Evolutionary conservation across 1,140 invertebrate species (phyloP).

Genomic region (Oscheius sp.): DNA sequence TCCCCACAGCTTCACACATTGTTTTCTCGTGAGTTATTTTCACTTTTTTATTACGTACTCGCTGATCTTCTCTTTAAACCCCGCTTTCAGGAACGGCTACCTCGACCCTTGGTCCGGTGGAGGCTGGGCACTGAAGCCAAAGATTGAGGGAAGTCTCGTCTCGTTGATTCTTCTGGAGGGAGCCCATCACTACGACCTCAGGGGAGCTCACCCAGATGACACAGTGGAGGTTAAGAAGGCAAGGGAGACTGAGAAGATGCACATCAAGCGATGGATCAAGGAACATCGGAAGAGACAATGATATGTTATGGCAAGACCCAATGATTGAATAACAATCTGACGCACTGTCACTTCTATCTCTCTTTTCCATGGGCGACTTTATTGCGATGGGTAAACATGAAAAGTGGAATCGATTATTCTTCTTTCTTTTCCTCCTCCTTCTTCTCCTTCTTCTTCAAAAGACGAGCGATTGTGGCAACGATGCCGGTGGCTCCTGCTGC

Average conservation of each 20-base stretch:
- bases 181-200: conserved; percentile 59
- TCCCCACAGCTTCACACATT: conserved; percentile 73
- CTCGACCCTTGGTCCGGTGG: conserved; percentile 90
- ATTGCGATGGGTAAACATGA: background rate
- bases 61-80: no score
- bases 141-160: conserved; percentile 55
- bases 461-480: background rate
- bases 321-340: background rate
- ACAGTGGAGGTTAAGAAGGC: conserved; percentile 47
- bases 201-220: conserved; percentile 51
- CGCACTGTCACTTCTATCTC: background rate
- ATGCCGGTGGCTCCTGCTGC: background rate
- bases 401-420: background rate
- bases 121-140: conserved; percentile 42
- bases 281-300: conserved; percentile 17
- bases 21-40: conserved; percentile 49
- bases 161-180: conserved; percentile 80
- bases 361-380: background rate
- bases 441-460: background rate
- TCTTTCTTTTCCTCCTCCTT: background rate
- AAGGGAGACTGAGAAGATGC: conserved; percentile 44
- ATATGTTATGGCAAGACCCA: background rate
- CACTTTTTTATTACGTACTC: conserved; percentile 6
- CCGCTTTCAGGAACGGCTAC: conserved; percentile 74
- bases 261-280: conserved; percentile 48